phyloP scores from a whole-genome alignment of 53 echinoderm and acorn worm species.

The Hippasteria phrygiana region DNA sequence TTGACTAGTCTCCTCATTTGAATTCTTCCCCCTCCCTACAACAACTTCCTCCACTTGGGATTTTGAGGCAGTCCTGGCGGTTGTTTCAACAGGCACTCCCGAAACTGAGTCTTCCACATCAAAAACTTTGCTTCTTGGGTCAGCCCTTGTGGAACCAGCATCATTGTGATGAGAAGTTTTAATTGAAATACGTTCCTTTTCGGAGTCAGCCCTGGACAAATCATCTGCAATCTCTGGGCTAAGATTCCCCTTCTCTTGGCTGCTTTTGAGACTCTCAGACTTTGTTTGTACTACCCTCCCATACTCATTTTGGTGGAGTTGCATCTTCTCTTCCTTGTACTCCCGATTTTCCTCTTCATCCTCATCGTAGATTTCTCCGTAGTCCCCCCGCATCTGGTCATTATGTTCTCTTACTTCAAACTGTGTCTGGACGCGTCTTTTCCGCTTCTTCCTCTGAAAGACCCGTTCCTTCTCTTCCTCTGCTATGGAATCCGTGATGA shows the following conservation, averaged over 20 bases:
- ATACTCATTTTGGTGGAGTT: constrained; percentile 6
- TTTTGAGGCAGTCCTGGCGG: not conserved
- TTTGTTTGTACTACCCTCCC: not conserved
- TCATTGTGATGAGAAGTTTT: not conserved
- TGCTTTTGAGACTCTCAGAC: not conserved
- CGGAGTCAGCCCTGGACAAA: not conserved
- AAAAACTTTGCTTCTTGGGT: not conserved
- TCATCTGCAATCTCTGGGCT: not conserved
- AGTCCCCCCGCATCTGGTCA: constrained; percentile 49
- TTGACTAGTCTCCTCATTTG: constrained; percentile 5
- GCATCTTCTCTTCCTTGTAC: not conserved
- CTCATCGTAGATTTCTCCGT: constrained; percentile 33
- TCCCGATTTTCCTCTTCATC: constrained; percentile 14
- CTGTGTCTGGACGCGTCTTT: not conserved
- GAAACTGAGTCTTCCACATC: not conserved
- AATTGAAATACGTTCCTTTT: not conserved
- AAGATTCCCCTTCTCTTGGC: not conserved
- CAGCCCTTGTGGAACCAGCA: not conserved
- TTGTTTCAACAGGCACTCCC: not conserved
- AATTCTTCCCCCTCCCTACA: not conserved
- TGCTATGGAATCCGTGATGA: constrained; percentile 31
- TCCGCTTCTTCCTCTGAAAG: not conserved
- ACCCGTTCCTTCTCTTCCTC: constrained; percentile 46
- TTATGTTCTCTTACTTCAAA: constrained; percentile 28
- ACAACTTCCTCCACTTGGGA: not conserved